phyloP scores from a whole-genome alignment of 2,797 vertebrate species.

The Xerus rutilus region DNA sequence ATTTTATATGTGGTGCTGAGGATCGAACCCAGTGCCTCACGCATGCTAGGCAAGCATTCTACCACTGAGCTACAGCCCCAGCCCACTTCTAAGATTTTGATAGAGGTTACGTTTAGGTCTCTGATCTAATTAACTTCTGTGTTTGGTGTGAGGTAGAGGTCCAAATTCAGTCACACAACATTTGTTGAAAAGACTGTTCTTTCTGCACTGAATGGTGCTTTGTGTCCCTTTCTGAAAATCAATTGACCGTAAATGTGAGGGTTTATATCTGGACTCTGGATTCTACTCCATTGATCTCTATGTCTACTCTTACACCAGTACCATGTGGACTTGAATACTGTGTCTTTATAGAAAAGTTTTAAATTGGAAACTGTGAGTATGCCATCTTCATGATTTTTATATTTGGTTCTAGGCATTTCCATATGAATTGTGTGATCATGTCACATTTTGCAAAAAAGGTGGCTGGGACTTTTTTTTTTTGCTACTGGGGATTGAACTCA shows the following conservation, averaged over 20 bases:
- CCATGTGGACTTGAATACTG: not conserved
- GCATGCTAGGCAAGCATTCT: too few species aligned
- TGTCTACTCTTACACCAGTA: too few species aligned
- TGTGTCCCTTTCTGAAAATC: not conserved
- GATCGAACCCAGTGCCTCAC: too few species aligned
- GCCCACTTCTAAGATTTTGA: not conserved
- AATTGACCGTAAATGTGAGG: not conserved
- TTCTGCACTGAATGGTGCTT: not conserved
- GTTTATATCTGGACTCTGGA: too few species aligned
- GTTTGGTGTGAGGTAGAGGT: not conserved
- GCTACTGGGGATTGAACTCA: too few species aligned
- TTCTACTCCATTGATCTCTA: not conserved
- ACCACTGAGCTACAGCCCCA: too few species aligned
- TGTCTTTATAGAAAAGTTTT: not conserved
- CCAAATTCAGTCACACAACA: not conserved
- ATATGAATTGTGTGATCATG: too few species aligned
- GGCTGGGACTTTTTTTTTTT: not conserved
- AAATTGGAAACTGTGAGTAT: not conserved
- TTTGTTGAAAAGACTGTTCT: not conserved
- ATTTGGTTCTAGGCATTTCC: not conserved
- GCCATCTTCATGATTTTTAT: not conserved
- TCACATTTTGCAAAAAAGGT: not conserved
- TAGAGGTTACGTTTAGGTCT: not conserved
- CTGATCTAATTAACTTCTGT: not conserved
- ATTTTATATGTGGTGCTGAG: too few species aligned